Evolutionary conservation across 2,113 vertebrate genomes (phyloP).

Genomic region (Agapornis roseicollis): DNA sequence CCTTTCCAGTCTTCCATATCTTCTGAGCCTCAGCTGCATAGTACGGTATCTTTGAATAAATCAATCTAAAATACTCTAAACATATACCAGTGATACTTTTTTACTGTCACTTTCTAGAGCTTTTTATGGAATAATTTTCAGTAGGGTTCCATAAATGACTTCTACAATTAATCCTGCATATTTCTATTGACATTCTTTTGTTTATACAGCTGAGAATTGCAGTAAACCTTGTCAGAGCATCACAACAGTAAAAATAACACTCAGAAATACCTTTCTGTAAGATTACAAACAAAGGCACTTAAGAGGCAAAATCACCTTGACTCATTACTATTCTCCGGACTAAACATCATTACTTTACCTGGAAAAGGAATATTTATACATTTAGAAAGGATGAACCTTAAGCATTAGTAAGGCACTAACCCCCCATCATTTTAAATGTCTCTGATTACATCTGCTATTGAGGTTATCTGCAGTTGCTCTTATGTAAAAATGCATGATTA

Average conservation of each 20-base stretch:
- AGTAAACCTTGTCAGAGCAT: not conserved
- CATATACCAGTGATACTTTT: not conserved
- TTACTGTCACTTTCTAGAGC: not conserved
- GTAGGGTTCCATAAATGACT: not conserved
- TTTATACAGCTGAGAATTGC: not conserved
- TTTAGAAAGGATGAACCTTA: not conserved
- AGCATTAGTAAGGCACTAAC: not conserved
- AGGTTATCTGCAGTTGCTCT: not conserved
- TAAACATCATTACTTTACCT: not conserved
- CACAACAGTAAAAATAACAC: not conserved
- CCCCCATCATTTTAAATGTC: not conserved
- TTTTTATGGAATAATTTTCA: not conserved
- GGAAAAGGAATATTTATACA: not conserved
- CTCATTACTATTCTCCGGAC: not conserved
- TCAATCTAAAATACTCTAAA: not conserved
- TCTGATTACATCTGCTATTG: not conserved
- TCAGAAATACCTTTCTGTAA: not conserved
- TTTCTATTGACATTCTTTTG: not conserved
- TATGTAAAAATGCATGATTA: not conserved
- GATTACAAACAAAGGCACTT: not conserved
- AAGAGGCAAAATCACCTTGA: not conserved
- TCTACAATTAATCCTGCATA: not conserved
- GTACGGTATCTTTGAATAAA: not conserved
- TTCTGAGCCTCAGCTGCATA: not conserved
- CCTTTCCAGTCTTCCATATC: not conserved